Percentiles rank a stretch among this genome's conserved stretches.
Conservation (phyloP, 2,888 invertebrate species). For the Carpatolechia fugitivella region DNA sequence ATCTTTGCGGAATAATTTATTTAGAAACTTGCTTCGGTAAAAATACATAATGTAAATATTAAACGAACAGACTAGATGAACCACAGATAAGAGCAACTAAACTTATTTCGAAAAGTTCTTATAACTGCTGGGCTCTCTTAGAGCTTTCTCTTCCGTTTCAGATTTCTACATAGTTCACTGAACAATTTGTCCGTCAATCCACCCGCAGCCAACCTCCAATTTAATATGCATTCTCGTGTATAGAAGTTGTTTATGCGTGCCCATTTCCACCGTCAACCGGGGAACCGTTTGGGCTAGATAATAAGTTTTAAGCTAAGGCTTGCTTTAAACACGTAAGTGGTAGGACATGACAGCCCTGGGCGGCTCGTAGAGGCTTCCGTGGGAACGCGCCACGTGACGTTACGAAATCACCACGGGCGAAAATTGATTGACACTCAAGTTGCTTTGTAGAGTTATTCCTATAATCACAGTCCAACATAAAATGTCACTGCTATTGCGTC, state of each 20-base stretch:
- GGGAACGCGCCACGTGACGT: constrained; percentile 75
- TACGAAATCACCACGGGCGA: constrained; percentile 70
- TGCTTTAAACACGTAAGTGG: constrained; percentile 77
- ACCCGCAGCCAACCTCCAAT: constrained; percentile 46
- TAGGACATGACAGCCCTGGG: constrained; percentile 74
- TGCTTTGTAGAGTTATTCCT: background rate
- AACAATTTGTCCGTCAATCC: constrained; percentile 31
- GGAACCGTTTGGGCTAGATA: constrained; percentile 75
- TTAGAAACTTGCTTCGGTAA: background rate
- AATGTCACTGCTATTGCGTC: too few relatives aligned
- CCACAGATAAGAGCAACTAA: too few relatives aligned
- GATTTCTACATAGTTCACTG: constrained; percentile 18
- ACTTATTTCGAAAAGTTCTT: too few relatives aligned
- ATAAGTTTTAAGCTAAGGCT: constrained; percentile 74
- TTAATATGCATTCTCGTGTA: constrained; percentile 58
- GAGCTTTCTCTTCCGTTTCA: constrained; percentile 1
- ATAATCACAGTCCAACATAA: background rate
- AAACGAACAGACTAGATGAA: too few relatives aligned
- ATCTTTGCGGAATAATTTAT: background rate
- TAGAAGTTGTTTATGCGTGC: constrained; percentile 70
- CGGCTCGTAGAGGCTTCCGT: constrained; percentile 72
- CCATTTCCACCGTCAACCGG: constrained; percentile 68
- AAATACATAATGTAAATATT: too few relatives aligned
- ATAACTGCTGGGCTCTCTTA: too few relatives aligned
- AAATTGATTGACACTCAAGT: constrained; percentile 68